A percentile compares a stretch with the other conserved stretches of the same genome.
These are phyloP conservation scores for Miopithecus talapoin DNA, from an alignment of 2,797 vertebrate genomes.

Conservation along the genomic window DNA sequence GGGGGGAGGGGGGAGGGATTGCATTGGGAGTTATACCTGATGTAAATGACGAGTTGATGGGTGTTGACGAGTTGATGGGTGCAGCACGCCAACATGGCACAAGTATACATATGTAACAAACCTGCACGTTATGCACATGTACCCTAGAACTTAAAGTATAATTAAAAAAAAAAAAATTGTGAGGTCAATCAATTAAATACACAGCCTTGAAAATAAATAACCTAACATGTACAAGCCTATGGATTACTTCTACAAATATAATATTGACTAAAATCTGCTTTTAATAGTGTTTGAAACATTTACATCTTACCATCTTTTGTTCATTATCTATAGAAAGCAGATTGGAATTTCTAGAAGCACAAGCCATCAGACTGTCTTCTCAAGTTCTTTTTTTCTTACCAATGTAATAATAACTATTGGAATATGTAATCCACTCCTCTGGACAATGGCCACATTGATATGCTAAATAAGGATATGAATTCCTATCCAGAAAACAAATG, in stretches of 20 bases:
- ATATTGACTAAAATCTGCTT: background rate
- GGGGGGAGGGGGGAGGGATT: no score
- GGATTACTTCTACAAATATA: background rate
- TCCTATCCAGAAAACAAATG: background rate
- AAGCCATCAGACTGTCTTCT: background rate
- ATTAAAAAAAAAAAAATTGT: background rate
- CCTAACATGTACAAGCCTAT: background rate
- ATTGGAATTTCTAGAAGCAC: background rate
- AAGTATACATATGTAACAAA: no score
- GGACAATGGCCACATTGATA: background rate
- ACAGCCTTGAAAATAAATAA: background rate
- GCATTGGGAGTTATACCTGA: no score
- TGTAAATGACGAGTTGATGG: no score
- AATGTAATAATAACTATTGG: conserved; percentile 10
- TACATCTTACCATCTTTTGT: conserved; percentile 45
- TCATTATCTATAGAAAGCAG: conserved; percentile 31
- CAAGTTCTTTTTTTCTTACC: background rate
- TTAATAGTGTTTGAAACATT: background rate
- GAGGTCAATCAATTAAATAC: background rate
- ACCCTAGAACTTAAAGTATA: no score
- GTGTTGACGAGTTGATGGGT: no score
- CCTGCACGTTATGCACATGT: no score
- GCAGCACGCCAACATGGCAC: no score
- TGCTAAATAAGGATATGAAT: background rate
- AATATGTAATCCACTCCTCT: background rate